Conservation (phyloP, 92 coral and sea anemone species). For the Montipora capitata region DNA sequence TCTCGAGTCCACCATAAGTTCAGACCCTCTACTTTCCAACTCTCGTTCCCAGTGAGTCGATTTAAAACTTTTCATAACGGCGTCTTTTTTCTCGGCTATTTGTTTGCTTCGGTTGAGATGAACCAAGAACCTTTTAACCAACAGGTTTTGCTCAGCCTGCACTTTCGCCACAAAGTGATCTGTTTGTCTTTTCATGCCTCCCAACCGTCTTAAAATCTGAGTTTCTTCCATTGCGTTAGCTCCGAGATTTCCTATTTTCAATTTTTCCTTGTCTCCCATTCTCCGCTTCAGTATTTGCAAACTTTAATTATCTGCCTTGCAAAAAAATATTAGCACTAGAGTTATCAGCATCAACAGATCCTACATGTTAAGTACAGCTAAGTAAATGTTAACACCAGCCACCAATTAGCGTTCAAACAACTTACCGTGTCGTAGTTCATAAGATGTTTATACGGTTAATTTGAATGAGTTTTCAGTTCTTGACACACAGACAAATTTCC, state of each 20-base stretch:
- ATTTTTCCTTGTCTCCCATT: constrained; percentile 81
- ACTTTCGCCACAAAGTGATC: constrained; percentile 69
- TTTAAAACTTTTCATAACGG: constrained; percentile 61
- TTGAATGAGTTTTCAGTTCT: background rate
- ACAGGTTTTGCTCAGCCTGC: constrained; percentile 72
- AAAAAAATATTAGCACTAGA: background rate
- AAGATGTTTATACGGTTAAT: background rate
- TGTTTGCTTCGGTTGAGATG: constrained; percentile 79
- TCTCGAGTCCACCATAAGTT: background rate
- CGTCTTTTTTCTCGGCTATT: constrained; percentile 84
- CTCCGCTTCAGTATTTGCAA: background rate
- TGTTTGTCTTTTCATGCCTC: constrained; percentile 75
- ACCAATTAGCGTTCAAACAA: constrained; percentile 13
- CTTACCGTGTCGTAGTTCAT: constrained; percentile 1
- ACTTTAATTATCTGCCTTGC: background rate
- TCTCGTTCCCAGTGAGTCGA: constrained; percentile 62
- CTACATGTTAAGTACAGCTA: constrained; percentile 3
- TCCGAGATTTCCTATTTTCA: constrained; percentile 82
- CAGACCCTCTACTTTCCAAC: constrained; percentile 39
- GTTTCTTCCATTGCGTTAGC: constrained; percentile 82
- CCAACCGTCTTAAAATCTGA: constrained; percentile 65
- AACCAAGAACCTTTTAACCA: constrained; percentile 83
- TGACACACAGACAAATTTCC: background rate
- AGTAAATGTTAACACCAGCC: constrained; percentile 17
- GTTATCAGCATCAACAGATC: constrained; percentile 3